Conservation (phyloP, 2,888 invertebrate species). For the Teleogryllus oceanicus region DNA sequence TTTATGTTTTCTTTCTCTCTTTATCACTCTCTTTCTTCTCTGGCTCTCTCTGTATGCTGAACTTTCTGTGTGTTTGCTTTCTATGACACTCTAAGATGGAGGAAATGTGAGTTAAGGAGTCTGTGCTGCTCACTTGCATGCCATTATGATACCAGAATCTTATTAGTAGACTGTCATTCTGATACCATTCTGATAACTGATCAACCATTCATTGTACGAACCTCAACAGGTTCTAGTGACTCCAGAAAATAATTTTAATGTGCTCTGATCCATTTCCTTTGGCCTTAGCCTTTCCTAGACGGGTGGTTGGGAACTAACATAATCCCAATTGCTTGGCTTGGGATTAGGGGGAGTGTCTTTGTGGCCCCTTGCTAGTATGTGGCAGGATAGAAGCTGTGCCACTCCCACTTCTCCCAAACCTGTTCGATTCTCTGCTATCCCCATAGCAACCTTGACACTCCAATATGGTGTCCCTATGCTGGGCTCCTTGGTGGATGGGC, state of each 20-base stretch:
- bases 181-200: too few species aligned
- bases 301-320: not conserved
- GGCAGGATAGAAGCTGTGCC: not conserved
- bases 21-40: not conserved
- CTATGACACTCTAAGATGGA: not conserved
- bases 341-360: not conserved
- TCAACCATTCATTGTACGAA: too few species aligned
- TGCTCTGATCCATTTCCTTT: not conserved
- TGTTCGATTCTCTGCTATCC: not conserved
- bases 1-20: not conserved
- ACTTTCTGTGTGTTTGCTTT: not conserved
- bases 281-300: not conserved
- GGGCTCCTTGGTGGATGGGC: not conserved
- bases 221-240: too few species aligned
- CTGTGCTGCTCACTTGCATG: not conserved
- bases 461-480: not conserved
- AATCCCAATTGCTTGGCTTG: not conserved
- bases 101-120: not conserved
- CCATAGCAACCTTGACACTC: not conserved
- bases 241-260: too few species aligned
- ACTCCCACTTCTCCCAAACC: not conserved
- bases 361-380: not conserved
- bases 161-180: too few species aligned
- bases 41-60: not conserved
- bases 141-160: too few species aligned